Percentiles rank a stretch among this genome's conserved stretches.
Conservation (phyloP, 2,797 vertebrate genomes). For the Eulemur coronatus region DNA sequence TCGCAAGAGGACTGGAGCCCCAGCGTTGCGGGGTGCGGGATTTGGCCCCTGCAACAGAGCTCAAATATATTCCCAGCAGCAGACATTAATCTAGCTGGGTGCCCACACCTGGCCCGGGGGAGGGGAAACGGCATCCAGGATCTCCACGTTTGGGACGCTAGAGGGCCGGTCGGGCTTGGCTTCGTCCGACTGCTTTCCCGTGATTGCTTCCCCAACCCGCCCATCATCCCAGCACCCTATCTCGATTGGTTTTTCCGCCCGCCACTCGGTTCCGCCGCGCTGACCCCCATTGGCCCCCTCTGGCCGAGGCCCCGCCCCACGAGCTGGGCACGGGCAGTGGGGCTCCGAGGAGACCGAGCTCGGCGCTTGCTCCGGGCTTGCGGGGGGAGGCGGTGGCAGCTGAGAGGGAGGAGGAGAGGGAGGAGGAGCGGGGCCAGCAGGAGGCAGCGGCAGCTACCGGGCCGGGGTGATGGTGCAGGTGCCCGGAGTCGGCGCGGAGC, state of each 20-base stretch:
- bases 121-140: background rate
- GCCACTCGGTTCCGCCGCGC: slow-evolving; percentile 76
- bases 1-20: slow-evolving; percentile 32
- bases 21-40: background rate
- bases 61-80: background rate
- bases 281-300: slow-evolving; percentile 65
- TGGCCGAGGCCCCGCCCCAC: slow-evolving; percentile 53
- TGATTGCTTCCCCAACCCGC: slow-evolving; percentile 53
- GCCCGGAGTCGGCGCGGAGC: slow-evolving; percentile 60
- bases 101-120: slow-evolving; percentile 30
- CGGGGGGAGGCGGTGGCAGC: slow-evolving; percentile 46
- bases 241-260: background rate
- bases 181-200: slow-evolving; percentile 1
- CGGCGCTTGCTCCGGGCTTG: background rate
- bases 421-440: slow-evolving; percentile 38
- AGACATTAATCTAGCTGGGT: background rate
- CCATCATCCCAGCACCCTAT: background rate
- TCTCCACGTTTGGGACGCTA: slow-evolving; percentile 44
- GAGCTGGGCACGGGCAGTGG: slow-evolving; percentile 51
- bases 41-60: background rate
- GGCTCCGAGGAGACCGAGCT: slow-evolving; percentile 43
- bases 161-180: slow-evolving; percentile 34
- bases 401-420: background rate
- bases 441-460: slow-evolving; percentile 34
- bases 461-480: slow-evolving; percentile 78